These are phyloP conservation scores for Apodemia hepburni DNA, from an alignment of 2,888 invertebrate species.

Conservation along the genomic window DNA sequence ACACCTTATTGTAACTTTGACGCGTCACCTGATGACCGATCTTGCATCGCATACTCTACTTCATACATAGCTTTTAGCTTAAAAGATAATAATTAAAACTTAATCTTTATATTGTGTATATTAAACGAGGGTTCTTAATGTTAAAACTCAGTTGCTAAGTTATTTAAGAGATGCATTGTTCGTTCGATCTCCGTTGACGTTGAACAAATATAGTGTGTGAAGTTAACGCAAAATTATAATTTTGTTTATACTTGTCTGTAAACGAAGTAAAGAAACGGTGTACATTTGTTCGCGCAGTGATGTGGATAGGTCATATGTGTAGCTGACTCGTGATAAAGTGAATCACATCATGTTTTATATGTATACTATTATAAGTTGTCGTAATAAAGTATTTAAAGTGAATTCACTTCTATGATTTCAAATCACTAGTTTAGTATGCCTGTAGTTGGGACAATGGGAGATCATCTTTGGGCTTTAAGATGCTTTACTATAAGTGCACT, in stretches of 20 bases:
- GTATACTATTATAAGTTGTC: slow-evolving; percentile 79
- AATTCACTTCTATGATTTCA: slow-evolving; percentile 67
- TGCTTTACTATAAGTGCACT: not conserved
- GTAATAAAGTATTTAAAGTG: slow-evolving; percentile 80
- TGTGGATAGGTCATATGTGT: slow-evolving; percentile 69
- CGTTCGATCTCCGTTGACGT: slow-evolving; percentile 67
- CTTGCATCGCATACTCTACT: slow-evolving; percentile 34
- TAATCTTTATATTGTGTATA: slow-evolving; percentile 26
- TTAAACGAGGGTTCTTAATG: slow-evolving; percentile 21
- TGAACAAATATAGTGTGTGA: slow-evolving; percentile 77
- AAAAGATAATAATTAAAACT: slow-evolving; percentile 27
- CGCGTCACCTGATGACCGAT: slow-evolving; percentile 54
- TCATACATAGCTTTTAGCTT: slow-evolving; percentile 12
- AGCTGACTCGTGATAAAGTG: slow-evolving; percentile 74
- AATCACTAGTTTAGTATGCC: slow-evolving; percentile 50
- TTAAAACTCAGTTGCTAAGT: slow-evolving; percentile 7
- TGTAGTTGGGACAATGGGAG: slow-evolving; percentile 35
- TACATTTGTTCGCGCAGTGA: slow-evolving; percentile 72
- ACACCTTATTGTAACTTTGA: slow-evolving; percentile 62
- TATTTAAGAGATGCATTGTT: slow-evolving; percentile 43
- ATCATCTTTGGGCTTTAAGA: not conserved
- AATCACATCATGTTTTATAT: slow-evolving; percentile 79
- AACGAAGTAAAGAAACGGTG: slow-evolving; percentile 48
- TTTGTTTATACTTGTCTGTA: slow-evolving; percentile 58
- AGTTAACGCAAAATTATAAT: slow-evolving; percentile 70